Percentiles rank a stretch among this genome's conserved stretches.
Evolutionary conservation across 1,140 invertebrate genomes (phyloP).

Genomic region (Rhagoletis zephyria): DNA sequence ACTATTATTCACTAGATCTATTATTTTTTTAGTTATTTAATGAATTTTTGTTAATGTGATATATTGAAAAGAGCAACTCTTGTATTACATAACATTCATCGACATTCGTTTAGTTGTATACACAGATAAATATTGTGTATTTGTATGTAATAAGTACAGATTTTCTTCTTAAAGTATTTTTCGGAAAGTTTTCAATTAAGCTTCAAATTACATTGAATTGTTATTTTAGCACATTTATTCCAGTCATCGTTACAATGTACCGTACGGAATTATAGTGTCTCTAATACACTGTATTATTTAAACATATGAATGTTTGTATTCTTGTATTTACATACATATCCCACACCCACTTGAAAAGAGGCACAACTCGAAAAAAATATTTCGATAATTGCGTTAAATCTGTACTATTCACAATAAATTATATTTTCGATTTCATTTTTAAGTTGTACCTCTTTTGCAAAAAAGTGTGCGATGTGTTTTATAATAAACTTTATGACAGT

Average conservation of each 20-base stretch:
- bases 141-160: not conserved
- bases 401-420: too few relatives aligned
- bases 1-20: not conserved
- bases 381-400: too few relatives aligned
- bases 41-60: conserved; percentile 36
- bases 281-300: not conserved
- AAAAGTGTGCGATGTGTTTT: not conserved
- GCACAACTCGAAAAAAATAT: too few relatives aligned
- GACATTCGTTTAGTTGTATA: not conserved
- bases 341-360: too few relatives aligned
- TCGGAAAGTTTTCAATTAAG: not conserved
- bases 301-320: not conserved
- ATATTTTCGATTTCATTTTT: too few relatives aligned
- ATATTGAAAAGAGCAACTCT: conserved; percentile 12
- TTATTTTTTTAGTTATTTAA: conserved; percentile 23
- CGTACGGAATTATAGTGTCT: not conserved
- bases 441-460: too few relatives aligned
- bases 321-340: too few relatives aligned
- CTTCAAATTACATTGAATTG: not conserved
- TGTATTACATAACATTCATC: conserved; percentile 7
- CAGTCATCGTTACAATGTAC: not conserved
- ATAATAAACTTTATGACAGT: too few relatives aligned
- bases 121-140: not conserved
- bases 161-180: not conserved
- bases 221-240: conserved; percentile 1